These are phyloP conservation scores for Phenacoccus solenopsis DNA, from an alignment of 1,140 invertebrate genomes.

Conservation along the genomic window DNA sequence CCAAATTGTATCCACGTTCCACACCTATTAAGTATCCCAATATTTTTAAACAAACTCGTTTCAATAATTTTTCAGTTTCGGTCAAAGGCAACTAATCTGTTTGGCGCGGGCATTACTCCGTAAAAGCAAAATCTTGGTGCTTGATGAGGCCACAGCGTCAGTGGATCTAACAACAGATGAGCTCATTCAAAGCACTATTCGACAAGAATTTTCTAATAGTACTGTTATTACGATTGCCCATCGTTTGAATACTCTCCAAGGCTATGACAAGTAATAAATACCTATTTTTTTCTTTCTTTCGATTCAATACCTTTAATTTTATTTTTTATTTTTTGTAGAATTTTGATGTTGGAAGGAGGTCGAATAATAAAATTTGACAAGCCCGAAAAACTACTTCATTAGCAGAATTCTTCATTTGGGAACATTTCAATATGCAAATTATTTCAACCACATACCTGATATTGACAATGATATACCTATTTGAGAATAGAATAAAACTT, in stretches of 20 bases:
- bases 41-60: not conserved
- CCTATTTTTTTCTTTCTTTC: no score
- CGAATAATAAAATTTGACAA: slow-evolving; percentile 67
- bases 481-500: no score
- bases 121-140: slow-evolving; percentile 76
- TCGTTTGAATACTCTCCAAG: slow-evolving; percentile 86
- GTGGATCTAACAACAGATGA: slow-evolving; percentile 87
- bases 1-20: not conserved
- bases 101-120: slow-evolving; percentile 74
- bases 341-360: slow-evolving; percentile 84
- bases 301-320: not conserved
- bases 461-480: no score
- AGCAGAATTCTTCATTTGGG: slow-evolving; percentile 17
- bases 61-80: slow-evolving; percentile 47
- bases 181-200: slow-evolving; percentile 77
- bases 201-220: slow-evolving; percentile 72
- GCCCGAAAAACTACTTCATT: slow-evolving; percentile 53
- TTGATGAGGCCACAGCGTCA: slow-evolving; percentile 87
- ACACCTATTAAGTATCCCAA: not conserved
- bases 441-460: no score
- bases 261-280: slow-evolving; percentile 48
- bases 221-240: slow-evolving; percentile 92
- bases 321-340: slow-evolving; percentile 38
- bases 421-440: no score
- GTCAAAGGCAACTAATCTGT: slow-evolving; percentile 81